Conservation (phyloP, 1,140 invertebrate species). For the Bombus huntii region DNA sequence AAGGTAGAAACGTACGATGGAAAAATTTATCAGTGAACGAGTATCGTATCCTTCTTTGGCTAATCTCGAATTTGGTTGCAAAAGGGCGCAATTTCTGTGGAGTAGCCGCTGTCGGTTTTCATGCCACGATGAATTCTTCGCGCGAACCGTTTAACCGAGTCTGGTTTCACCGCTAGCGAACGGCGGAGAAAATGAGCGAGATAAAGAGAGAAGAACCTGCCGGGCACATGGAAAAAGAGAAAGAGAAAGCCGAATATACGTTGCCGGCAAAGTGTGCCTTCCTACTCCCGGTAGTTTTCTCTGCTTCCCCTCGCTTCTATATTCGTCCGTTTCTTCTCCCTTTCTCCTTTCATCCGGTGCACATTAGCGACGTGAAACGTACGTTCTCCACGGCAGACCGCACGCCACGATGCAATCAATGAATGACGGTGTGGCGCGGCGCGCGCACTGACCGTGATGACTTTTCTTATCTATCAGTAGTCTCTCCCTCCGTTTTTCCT, state of each 20-base stretch:
- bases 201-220: neutral
- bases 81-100: neutral
- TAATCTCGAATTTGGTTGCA: neutral
- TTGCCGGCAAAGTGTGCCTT: constrained; percentile 20
- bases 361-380: constrained; percentile 65
- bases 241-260: constrained; percentile 2
- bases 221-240: neutral
- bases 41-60: neutral
- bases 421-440: constrained; percentile 72
- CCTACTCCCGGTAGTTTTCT: constrained; percentile 24
- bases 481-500: constrained; percentile 37
- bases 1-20: neutral
- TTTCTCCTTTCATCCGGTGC: constrained; percentile 53
- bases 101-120: neutral
- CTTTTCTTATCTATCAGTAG: constrained; percentile 72
- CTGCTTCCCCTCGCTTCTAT: constrained; percentile 20
- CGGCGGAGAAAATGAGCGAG: neutral
- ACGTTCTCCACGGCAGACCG: constrained; percentile 57
- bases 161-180: neutral
- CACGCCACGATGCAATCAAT: constrained; percentile 74
- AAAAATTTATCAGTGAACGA: no score
- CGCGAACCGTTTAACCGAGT: constrained; percentile 22
- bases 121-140: constrained; percentile 19
- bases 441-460: constrained; percentile 77
- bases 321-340: constrained; percentile 26